phyloP scores from a whole-genome alignment of 2,888 invertebrate species.

The Aleiodes alternator region DNA sequence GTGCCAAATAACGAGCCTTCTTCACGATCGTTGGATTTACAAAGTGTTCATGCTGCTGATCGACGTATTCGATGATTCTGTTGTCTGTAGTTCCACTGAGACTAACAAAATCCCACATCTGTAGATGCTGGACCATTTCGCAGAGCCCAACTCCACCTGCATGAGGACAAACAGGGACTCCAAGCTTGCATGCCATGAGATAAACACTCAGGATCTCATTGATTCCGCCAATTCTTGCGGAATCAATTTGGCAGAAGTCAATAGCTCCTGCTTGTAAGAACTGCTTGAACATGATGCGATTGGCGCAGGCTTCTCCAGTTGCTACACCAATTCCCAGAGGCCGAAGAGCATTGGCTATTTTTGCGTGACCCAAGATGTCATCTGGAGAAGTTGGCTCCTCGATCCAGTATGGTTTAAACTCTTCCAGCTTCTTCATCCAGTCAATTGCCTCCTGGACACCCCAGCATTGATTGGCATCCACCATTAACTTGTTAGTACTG shows the following conservation, averaged over 20 bases:
- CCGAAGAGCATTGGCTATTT: constrained; percentile 84
- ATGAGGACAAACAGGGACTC: constrained; percentile 96
- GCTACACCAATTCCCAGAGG: constrained; percentile 90
- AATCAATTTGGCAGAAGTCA: constrained; percentile 93
- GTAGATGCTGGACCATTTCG: constrained; percentile 95
- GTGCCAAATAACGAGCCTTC: constrained; percentile 85
- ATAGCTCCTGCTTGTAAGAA: constrained; percentile 88
- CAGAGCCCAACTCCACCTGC: constrained; percentile 96
- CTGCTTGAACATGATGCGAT: constrained; percentile 94
- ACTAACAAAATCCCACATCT: constrained; percentile 90
- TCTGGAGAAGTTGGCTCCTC: constrained; percentile 96
- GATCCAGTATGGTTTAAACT: constrained; percentile 89
- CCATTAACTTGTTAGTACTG: constrained; percentile 86
- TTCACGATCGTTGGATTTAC: constrained; percentile 83
- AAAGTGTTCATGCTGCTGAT: constrained; percentile 94
- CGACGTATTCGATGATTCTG: constrained; percentile 89
- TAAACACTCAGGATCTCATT: constrained; percentile 93
- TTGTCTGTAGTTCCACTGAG: constrained; percentile 84
- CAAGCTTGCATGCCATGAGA: constrained; percentile 90
- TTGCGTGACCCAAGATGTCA: constrained; percentile 90
- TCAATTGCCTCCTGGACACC: constrained; percentile 89
- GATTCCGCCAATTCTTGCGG: constrained; percentile 90
- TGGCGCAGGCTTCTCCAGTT: constrained; percentile 94
- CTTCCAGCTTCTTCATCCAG: constrained; percentile 88
- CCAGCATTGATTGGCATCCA: constrained; percentile 94